Evolutionary conservation across 1,140 invertebrate species (phyloP), one percentile per base, ranked within the genome.

Genomic region (Manduca sexta): DNA sequence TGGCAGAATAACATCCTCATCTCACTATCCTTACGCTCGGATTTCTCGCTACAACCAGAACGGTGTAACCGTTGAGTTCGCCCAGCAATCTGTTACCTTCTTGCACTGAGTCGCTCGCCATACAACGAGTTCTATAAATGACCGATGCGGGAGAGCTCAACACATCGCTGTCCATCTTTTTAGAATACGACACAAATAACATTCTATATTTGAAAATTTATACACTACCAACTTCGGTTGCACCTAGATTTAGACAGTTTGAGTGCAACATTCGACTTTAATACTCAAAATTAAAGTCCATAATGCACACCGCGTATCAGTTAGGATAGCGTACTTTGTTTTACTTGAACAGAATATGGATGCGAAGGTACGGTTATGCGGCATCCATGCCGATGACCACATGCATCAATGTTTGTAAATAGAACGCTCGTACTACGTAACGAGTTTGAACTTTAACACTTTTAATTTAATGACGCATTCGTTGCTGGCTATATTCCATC

Each of bases 131-230:
- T 74, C 79, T 85, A 85, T 83, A 82, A 85, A 79, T 82, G 79
- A 79, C 69, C 82, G 79, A 82, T 77, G 82, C 82, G 82, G 82
- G 82, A 85, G 82, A 85, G 79, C 77, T 80, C 72, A 83, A 79
- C 75, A 81, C 77, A 83, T 81, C 75, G 77, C 76, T 70, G 74
- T 79, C 76, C 78, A 85, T 85, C 79, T 83, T 85, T 85, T 83
- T 85, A 85, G 82, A 85, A 83, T 80, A 83, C 70, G 71, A 85
- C 82, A 83, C 79, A 85, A 85, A 85, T 85, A 85, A 83, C 79
- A 72, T 83, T 85, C 82, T 85, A 85, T 80, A 83, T 85, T 85
- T 76, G 79, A 67, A 82, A 79, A 80, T 82, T 77, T 82, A 81
- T 81, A 79, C 74, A 66, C 69, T 69, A 69, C 69, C 64, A 63